These are phyloP conservation scores for Porites cylindrica DNA, from an alignment of 92 coral and sea anemone species.

Conservation along the genomic window DNA sequence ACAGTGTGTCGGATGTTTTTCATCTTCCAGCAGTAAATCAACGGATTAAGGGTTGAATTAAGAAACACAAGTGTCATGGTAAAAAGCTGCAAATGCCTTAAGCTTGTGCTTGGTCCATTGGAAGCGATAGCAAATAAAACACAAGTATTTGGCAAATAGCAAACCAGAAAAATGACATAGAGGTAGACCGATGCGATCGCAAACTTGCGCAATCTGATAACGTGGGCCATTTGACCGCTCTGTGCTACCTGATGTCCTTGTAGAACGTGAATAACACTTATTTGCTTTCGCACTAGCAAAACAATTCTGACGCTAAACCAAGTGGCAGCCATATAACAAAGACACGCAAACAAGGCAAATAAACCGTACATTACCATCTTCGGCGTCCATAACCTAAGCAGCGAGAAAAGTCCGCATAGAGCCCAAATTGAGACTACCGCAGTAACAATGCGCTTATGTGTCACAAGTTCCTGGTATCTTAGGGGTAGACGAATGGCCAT, in stretches of 20 bases:
- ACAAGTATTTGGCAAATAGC: background rate
- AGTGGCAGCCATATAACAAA: background rate
- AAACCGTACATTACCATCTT: background rate
- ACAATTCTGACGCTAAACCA: background rate
- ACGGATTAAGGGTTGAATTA: background rate
- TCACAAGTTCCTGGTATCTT: conserved; percentile 10
- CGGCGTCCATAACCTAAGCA: background rate
- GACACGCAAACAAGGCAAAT: background rate
- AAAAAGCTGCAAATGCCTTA: background rate
- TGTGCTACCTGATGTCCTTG: background rate
- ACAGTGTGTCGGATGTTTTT: conserved; percentile 2
- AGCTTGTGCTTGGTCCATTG: background rate
- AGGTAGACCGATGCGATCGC: background rate
- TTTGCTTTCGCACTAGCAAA: background rate
- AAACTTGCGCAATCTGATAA: background rate
- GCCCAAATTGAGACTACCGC: background rate
- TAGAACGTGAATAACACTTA: background rate
- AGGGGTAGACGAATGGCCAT: background rate
- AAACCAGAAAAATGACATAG: background rate
- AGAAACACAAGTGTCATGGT: background rate
- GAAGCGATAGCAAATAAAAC: background rate
- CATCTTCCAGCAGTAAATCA: conserved; percentile 6
- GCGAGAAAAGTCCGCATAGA: background rate
- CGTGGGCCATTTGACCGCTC: background rate
- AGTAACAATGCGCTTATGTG: background rate